These are phyloP conservation scores for Formica selysi DNA, from an alignment of 1,140 invertebrate genomes.

Conservation along the genomic window DNA sequence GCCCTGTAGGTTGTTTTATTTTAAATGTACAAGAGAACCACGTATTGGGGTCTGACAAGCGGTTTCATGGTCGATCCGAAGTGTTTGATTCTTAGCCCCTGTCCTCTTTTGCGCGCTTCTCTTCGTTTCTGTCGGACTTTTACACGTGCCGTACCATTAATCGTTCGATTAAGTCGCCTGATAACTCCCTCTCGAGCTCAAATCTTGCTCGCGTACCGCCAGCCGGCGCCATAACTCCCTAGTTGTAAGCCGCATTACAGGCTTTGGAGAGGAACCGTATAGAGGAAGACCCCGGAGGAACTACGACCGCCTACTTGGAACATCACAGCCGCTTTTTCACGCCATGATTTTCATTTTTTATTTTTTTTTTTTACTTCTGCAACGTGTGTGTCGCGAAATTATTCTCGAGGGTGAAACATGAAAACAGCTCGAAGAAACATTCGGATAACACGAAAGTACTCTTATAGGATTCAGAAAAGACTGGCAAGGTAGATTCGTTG, in stretches of 20 bases:
- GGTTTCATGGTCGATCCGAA: slow-evolving; percentile 63
- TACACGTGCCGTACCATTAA: slow-evolving; percentile 77
- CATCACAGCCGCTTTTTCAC: slow-evolving; percentile 68
- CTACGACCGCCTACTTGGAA: slow-evolving; percentile 73
- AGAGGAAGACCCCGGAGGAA: slow-evolving; percentile 33
- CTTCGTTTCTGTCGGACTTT: slow-evolving; percentile 71
- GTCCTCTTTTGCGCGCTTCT: slow-evolving; percentile 62
- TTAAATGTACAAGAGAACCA: slow-evolving; percentile 59
- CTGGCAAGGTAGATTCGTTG: neutral
- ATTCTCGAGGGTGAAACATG: slow-evolving; percentile 32
- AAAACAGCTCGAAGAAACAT: slow-evolving; percentile 27
- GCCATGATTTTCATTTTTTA: neutral
- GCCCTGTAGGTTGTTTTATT: slow-evolving; percentile 69
- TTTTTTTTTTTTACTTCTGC: neutral
- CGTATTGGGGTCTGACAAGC: slow-evolving; percentile 72
- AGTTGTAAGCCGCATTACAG: slow-evolving; percentile 36
- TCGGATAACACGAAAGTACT: slow-evolving; percentile 59
- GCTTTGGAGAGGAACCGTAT: slow-evolving; percentile 21
- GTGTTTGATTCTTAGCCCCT: slow-evolving; percentile 55
- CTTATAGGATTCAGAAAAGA: slow-evolving; percentile 56
- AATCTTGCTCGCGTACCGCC: slow-evolving; percentile 65
- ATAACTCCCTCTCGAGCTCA: slow-evolving; percentile 73
- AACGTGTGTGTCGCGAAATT: slow-evolving; percentile 21
- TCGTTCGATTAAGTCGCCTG: slow-evolving; percentile 78
- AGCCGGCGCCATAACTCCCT: slow-evolving; percentile 68